Evolutionary conservation across 2,113 vertebrate species (phyloP).

Genomic region (Urocynchramus pylzowi): DNA sequence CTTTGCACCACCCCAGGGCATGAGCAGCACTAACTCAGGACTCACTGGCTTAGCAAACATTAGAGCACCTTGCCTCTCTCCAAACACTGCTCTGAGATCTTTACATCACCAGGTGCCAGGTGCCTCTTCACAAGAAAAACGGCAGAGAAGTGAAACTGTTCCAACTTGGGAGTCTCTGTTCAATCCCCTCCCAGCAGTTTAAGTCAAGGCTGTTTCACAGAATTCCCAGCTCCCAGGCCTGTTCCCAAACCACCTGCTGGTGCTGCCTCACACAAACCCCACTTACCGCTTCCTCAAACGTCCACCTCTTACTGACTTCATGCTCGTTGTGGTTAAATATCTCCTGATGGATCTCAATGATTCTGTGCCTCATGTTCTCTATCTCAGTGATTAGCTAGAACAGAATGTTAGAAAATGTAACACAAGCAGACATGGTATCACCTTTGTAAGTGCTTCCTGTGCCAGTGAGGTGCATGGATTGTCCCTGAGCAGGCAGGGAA

Average conservation of each 20-base stretch:
- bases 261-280: not conserved
- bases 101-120: not conserved
- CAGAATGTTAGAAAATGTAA: not conserved
- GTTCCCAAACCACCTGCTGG: rapidly evolving
- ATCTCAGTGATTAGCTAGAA: conserved; percentile 93
- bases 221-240: not conserved
- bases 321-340: conserved; percentile 98
- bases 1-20: not conserved
- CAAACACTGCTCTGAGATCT: not conserved
- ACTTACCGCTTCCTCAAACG: conserved; percentile 96
- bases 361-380: conserved; percentile 98
- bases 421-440: rapidly evolving
- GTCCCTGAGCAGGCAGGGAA: not conserved
- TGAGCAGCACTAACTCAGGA: not conserved
- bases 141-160: not conserved
- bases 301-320: conserved; percentile 98
- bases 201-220: not conserved
- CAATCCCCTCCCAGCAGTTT: not conserved
- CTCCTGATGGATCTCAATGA: conserved; percentile 94
- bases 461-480: rapidly evolving
- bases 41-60: not conserved
- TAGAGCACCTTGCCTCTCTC: not conserved
- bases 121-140: not conserved
- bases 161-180: not conserved
- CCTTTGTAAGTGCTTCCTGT: not conserved